Percentiles rank a stretch among this genome's conserved stretches.
Evolutionary conservation across 2,888 invertebrate species (phyloP).

Genomic region (Pterostichus niger): DNA sequence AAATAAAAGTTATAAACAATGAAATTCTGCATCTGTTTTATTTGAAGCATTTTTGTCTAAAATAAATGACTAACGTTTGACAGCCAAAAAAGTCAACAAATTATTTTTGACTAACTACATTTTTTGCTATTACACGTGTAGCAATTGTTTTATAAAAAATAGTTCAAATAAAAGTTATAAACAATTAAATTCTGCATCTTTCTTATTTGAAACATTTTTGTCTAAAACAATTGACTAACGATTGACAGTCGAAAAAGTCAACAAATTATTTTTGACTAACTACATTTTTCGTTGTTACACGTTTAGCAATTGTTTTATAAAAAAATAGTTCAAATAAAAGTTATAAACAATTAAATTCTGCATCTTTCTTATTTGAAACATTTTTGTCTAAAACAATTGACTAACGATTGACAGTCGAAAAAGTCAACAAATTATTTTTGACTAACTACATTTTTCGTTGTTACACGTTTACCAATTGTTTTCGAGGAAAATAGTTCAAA

Average conservation of each 20-base stretch:
- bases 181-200: constrained; percentile 9
- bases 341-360: not conserved
- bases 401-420: not conserved
- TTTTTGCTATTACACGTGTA: no score
- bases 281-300: not conserved
- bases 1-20: constrained; percentile 46
- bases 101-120: not conserved
- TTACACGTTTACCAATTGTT: not conserved
- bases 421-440: not conserved
- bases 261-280: constrained; percentile 78
- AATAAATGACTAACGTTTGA: not conserved
- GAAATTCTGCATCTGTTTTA: not conserved
- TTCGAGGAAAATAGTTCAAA: not conserved
- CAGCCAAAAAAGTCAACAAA: no score
- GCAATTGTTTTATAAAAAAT: not conserved
- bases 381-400: not conserved
- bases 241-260: not conserved
- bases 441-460: not conserved
- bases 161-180: constrained; percentile 29
- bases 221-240: not conserved
- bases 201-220: not conserved
- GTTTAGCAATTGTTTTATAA: not conserved
- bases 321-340: not conserved
- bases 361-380: not conserved
- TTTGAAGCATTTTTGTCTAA: constrained; percentile 1